These are phyloP conservation scores for Euzetes globulus DNA, from an alignment of 2,888 invertebrate species.

Conservation along the genomic window DNA sequence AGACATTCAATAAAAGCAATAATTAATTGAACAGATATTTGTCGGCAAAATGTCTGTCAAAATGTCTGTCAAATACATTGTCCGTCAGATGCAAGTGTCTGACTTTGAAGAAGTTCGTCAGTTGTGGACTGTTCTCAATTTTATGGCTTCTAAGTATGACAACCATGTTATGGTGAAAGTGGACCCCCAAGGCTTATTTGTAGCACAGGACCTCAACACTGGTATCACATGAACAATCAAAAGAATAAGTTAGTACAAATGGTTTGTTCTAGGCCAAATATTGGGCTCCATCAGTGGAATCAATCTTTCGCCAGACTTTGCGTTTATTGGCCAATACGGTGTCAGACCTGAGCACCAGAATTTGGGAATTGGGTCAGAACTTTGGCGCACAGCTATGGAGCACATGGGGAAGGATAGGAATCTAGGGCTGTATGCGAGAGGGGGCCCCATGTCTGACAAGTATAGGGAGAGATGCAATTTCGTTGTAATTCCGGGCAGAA, in stretches of 20 bases:
- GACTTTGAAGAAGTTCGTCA: not conserved
- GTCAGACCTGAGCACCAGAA: slow-evolving; percentile 35
- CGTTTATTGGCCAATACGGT: slow-evolving; percentile 38
- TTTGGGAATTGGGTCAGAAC: slow-evolving; percentile 36
- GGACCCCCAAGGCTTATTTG: not conserved
- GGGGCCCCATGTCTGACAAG: slow-evolving; percentile 34
- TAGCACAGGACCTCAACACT: not conserved
- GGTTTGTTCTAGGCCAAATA: not conserved
- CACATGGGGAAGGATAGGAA: slow-evolving; percentile 33
- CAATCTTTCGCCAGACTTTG: slow-evolving; percentile 25
- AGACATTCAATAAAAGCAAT: too few relatives aligned
- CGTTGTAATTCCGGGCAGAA: not conserved
- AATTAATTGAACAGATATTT: too few relatives aligned
- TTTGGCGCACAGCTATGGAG: slow-evolving; percentile 37
- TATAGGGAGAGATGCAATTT: slow-evolving; percentile 27
- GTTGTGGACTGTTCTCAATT: not conserved
- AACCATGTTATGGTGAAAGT: not conserved
- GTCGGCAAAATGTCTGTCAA: too few relatives aligned
- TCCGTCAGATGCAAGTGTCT: not conserved
- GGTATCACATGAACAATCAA: too few relatives aligned
- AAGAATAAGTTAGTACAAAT: too few relatives aligned
- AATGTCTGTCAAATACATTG: not conserved
- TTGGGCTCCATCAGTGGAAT: not conserved
- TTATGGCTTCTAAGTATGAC: not conserved
- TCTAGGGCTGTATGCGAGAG: slow-evolving; percentile 36